Conservation (phyloP, 2,888 invertebrate species). For the Cerastis leucographa region DNA sequence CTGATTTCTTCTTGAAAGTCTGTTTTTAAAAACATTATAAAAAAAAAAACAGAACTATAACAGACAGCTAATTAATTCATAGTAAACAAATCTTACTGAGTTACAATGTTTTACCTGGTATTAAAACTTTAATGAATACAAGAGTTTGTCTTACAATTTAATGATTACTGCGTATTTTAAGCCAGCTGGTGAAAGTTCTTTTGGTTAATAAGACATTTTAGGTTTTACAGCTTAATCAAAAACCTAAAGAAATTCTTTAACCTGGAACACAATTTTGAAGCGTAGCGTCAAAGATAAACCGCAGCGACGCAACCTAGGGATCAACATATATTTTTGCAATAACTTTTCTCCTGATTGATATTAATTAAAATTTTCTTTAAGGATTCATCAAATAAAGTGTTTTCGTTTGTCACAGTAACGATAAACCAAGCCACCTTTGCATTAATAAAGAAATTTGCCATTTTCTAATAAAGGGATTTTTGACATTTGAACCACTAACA, state of each 20-base stretch:
- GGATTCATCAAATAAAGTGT: no score
- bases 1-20: not conserved
- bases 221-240: not conserved
- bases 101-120: constrained; percentile 7
- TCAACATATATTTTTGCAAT: no score
- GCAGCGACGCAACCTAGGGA: not conserved
- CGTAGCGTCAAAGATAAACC: not conserved
- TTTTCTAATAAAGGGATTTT: no score
- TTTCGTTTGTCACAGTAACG: no score
- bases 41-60: not conserved
- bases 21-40: not conserved
- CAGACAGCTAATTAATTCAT: constrained; percentile 2
- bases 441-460: no score
- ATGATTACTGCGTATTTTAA: constrained; percentile 2
- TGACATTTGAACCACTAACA: no score
- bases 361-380: no score
- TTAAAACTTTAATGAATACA: constrained; percentile 9
- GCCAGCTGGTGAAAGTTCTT: not conserved
- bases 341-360: no score
- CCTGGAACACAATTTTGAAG: not conserved
- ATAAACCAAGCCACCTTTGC: no score
- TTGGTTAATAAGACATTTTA: no score
- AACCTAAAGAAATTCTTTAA: not conserved
- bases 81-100: not conserved
- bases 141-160: not conserved